Conservation (phyloP, 2,888 invertebrate species). For the Neelides folsomi region DNA sequence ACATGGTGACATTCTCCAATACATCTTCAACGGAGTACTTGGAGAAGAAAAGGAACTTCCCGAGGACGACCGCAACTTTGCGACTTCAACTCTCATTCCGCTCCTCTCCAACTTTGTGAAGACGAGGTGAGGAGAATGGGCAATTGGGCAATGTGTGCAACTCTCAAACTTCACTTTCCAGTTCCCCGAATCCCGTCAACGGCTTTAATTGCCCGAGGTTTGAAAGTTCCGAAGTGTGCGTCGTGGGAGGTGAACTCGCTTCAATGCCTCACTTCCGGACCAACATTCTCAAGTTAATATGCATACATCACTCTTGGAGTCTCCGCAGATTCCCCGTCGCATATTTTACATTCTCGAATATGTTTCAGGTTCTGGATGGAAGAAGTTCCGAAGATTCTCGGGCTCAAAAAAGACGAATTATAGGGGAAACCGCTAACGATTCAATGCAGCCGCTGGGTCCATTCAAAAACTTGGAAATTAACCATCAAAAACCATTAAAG, state of each 20-base stretch:
- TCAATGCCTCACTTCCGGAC: constrained; percentile 27
- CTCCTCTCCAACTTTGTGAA: constrained; percentile 33
- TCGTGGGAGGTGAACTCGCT: background rate
- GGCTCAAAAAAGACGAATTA: constrained; percentile 4
- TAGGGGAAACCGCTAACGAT: no score
- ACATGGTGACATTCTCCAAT: constrained; percentile 34
- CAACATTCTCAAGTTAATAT: constrained; percentile 30
- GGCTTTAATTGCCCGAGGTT: no score
- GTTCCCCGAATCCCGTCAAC: no score
- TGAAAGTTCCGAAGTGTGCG: no score
- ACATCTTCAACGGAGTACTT: constrained; percentile 32
- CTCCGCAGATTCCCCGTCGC: background rate
- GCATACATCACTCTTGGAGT: background rate
- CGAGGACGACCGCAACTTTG: constrained; percentile 30
- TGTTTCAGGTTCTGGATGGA: constrained; percentile 11
- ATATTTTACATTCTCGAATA: background rate
- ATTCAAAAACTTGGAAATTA: no score
- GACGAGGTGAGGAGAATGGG: constrained; percentile 51
- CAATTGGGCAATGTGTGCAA: constrained; percentile 91
- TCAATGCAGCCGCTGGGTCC: no score
- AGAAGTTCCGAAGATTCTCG: constrained; percentile 3
- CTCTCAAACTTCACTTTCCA: constrained; percentile 55
- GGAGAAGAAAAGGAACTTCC: constrained; percentile 30
- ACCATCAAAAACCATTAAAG: no score
- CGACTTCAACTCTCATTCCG: constrained; percentile 31